phyloP scores from a whole-genome alignment of 2,888 invertebrate species.

The Drosophila phalerata region DNA sequence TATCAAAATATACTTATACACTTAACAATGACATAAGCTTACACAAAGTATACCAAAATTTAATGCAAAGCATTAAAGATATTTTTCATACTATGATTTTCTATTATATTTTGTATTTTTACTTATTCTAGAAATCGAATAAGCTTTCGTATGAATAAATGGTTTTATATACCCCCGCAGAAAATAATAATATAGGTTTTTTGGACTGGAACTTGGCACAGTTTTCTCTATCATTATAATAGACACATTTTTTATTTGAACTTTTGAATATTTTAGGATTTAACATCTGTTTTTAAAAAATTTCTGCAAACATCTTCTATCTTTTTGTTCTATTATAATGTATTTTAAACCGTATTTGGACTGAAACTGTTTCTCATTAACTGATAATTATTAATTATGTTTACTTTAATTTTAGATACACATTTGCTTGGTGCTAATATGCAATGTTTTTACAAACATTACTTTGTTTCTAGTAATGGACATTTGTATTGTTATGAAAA shows the following conservation, averaged over 20 bases:
- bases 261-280: not conserved
- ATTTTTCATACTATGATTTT: not conserved
- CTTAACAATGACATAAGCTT: constrained; percentile 4
- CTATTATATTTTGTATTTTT: not conserved
- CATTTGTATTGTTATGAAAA: constrained; percentile 53
- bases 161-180: not conserved
- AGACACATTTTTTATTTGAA: not conserved
- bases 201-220: constrained; percentile 5
- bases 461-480: constrained; percentile 5
- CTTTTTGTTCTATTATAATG: not conserved
- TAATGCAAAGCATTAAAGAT: constrained; percentile 23
- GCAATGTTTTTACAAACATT: not conserved
- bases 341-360: constrained; percentile 14
- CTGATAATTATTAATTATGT: not conserved
- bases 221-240: not conserved
- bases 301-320: not conserved
- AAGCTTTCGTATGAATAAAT: not conserved
- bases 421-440: not conserved
- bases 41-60: constrained; percentile 28
- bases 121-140: not conserved
- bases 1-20: constrained; percentile 33
- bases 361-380: constrained; percentile 7
- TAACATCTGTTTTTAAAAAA: not conserved
- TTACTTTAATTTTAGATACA: constrained; percentile 19
- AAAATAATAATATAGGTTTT: not conserved